phyloP scores from a whole-genome alignment of 2,888 invertebrate genomes.

The Bombyx huttoni region DNA sequence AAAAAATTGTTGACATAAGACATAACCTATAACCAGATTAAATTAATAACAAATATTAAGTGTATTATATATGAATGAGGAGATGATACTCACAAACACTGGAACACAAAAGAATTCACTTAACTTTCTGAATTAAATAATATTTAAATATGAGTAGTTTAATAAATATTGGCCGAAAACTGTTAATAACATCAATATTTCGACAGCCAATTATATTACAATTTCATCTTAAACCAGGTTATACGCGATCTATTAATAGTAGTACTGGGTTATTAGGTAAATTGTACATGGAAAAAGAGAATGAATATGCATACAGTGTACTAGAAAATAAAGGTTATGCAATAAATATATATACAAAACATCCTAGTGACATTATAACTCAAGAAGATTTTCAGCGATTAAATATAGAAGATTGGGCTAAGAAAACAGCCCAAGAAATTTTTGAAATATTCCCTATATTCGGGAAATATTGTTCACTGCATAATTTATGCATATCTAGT shows the following conservation, averaged over 20 bases:
- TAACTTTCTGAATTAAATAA: too few relatives aligned
- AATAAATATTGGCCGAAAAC: conserved; percentile 4
- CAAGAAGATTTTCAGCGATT: conserved; percentile 28
- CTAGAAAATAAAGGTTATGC: conserved; percentile 47
- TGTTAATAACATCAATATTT: neutral
- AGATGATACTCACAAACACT: too few relatives aligned
- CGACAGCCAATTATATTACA: neutral
- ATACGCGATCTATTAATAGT: conserved; percentile 18
- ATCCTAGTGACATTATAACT: conserved; percentile 9
- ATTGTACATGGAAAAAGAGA: conserved; percentile 55
- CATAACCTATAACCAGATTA: too few relatives aligned
- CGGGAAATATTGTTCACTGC: conserved; percentile 34
- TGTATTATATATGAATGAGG: too few relatives aligned
- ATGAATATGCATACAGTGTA: conserved; percentile 45
- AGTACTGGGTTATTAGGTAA: conserved; percentile 23
- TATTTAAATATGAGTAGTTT: neutral
- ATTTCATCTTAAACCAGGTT: neutral
- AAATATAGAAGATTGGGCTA: conserved; percentile 32
- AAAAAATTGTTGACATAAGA: too few relatives aligned
- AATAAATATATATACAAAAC: conserved; percentile 17
- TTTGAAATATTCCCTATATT: conserved; percentile 38
- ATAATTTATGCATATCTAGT: conserved; percentile 42
- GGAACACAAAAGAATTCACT: too few relatives aligned
- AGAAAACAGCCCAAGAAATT: conserved; percentile 26
- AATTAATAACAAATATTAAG: too few relatives aligned